Base-by-base conservation (phyloP, 2,888 invertebrate genomes). In the Xanthorhoe designata region DNA sequence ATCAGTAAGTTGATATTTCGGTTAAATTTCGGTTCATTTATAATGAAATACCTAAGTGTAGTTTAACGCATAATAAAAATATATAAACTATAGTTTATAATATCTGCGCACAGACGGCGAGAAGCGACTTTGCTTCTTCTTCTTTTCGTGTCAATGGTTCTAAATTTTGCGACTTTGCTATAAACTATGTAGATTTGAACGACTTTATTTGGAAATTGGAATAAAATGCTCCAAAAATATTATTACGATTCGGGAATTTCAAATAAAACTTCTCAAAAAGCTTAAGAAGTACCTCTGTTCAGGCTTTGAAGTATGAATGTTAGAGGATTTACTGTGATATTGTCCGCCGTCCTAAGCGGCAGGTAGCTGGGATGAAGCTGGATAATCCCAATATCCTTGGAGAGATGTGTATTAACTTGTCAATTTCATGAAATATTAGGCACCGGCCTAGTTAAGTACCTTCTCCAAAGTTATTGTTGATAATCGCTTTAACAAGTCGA, bases 371-470 rank as follows among this genome's bases (percentile, higher is more conserved):
- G 64, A 64, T 64, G 10, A 38, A 42, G 45, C 50, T 7, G 45
- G 60, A 65, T 60, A 45, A 65, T 60, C 55, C 45, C 49, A 55
- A 60, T 55, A 42, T 42, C n/a, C n/a, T 50, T 62, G 55, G 42
- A 50, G 17, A 29, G 24, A 56, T 51, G 42, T 24, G 50, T 47
- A 47, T 47, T 47, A 47, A 15, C 47, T 17, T 47, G 17, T 17
- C 47, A 17, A 47, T 47, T 47, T 47, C 17, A 47, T 47, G 15
- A 47, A 47, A 42, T 42, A 42, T 42, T 13, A 13, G 38, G 10
- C 38, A 38, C 13, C 38, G 13, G 38, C 38, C 13, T 42, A 42
- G 13, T 10, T 42, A 38, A 24, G 24, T 24, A 24, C 24, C 24
- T 24, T 10, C 7, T 7, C 32, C 7, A 7, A 38, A 38, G 13